These are phyloP conservation scores for Drosophila triauraria DNA, from an alignment of 1,140 invertebrate genomes.

Conservation along the genomic window DNA sequence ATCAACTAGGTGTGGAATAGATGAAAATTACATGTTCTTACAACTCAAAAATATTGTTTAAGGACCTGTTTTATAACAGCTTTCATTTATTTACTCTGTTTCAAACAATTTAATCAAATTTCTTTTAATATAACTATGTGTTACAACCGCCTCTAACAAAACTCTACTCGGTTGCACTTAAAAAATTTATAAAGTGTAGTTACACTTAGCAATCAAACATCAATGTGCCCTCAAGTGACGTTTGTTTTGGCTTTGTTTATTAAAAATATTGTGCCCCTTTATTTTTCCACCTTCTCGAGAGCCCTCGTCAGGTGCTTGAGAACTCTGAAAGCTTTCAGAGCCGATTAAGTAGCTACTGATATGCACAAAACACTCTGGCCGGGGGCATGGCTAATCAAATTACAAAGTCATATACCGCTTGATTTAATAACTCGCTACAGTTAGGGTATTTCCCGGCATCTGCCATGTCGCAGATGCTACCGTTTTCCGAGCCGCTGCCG, in stretches of 20 bases:
- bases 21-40: background rate
- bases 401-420: slow-evolving; percentile 57
- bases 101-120: too few species aligned
- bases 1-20: background rate
- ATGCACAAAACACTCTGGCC: slow-evolving; percentile 44
- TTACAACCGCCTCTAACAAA: background rate
- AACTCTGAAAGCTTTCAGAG: slow-evolving; percentile 19
- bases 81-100: too few species aligned
- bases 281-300: slow-evolving; percentile 10
- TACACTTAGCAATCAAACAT: background rate
- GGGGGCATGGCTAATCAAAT: slow-evolving; percentile 50
- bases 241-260: slow-evolving; percentile 18
- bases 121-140: too few species aligned
- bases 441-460: slow-evolving; percentile 12
- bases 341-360: slow-evolving; percentile 43
- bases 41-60: background rate
- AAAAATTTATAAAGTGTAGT: too few species aligned
- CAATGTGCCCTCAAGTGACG: background rate
- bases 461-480: slow-evolving; percentile 36
- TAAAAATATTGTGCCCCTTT: slow-evolving; percentile 4
- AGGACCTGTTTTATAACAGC: too few species aligned
- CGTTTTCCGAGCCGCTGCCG: slow-evolving; percentile 13
- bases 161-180: too few species aligned
- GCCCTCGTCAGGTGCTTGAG: slow-evolving; percentile 19
- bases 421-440: slow-evolving; percentile 46